Evolutionary conservation across 2,888 invertebrate genomes (phyloP).

Genomic region (Lydus trimaculatus): DNA sequence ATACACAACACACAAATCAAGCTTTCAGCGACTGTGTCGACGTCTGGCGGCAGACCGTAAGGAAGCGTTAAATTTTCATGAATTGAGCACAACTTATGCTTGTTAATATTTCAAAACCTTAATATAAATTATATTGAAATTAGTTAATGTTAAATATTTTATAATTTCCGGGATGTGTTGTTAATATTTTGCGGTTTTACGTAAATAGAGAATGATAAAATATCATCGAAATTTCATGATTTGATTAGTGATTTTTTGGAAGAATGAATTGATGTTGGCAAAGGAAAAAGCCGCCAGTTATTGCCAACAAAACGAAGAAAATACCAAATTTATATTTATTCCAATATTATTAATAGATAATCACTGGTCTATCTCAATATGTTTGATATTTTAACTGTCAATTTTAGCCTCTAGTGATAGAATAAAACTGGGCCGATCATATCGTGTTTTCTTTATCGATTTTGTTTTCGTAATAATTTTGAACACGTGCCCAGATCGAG

Average conservation of each 20-base stretch:
- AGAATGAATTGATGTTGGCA: background rate
- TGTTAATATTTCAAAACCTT: constrained; percentile 15
- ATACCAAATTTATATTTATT: too few relatives aligned
- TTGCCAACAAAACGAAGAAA: too few relatives aligned
- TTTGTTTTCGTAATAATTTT: constrained; percentile 4
- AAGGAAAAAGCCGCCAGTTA: background rate
- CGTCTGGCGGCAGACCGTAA: constrained; percentile 7
- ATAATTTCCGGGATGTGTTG: constrained; percentile 8
- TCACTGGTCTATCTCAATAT: constrained; percentile 7
- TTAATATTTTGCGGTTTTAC: background rate
- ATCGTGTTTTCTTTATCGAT: background rate
- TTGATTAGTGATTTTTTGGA: background rate
- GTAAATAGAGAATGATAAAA: background rate
- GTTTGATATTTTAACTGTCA: constrained; percentile 8
- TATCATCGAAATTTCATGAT: background rate
- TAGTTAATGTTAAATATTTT: background rate
- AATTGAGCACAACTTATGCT: constrained; percentile 19
- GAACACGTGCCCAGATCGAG: background rate
- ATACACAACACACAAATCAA: constrained; percentile 13
- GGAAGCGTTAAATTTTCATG: constrained; percentile 22
- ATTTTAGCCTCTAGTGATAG: background rate
- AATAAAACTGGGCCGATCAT: background rate
- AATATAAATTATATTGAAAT: constrained; percentile 11
- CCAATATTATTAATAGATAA: constrained; percentile 1
- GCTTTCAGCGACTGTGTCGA: constrained; percentile 21